phyloP scores from a whole-genome alignment of 1,140 invertebrate genomes.

The Phymastichus coffea region DNA sequence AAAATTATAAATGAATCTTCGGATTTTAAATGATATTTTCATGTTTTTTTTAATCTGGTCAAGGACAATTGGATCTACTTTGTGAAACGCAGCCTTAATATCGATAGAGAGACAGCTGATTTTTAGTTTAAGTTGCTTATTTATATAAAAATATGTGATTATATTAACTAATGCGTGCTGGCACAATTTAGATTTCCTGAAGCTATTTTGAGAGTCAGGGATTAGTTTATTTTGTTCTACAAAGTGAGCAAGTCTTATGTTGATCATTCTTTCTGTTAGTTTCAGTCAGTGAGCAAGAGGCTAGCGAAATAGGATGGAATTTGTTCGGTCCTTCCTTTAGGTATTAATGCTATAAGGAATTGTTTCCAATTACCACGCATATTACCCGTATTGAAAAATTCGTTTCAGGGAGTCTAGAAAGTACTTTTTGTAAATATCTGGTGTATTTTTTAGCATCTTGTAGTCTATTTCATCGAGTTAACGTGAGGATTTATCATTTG shows the following conservation, averaged over 20 bases:
- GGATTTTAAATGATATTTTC: slow-evolving; percentile 1
- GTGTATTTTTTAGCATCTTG: neutral
- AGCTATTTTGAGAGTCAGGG: slow-evolving; percentile 16
- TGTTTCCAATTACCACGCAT: slow-evolving; percentile 6
- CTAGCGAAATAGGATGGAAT: slow-evolving; percentile 22
- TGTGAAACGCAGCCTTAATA: too few species aligned
- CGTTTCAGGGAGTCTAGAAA: neutral
- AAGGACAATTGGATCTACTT: neutral
- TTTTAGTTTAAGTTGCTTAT: neutral
- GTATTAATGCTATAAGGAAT: slow-evolving; percentile 13
- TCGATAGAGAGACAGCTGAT: neutral
- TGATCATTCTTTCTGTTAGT: slow-evolving; percentile 12
- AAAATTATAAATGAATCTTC: neutral
- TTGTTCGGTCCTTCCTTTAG: slow-evolving; percentile 2
- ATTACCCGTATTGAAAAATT: neutral
- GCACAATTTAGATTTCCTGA: slow-evolving; percentile 1
- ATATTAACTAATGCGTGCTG: too few species aligned
- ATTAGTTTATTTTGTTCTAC: slow-evolving; percentile 4
- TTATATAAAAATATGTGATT: too few species aligned
- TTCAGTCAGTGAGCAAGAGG: slow-evolving; percentile 11
- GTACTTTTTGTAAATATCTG: neutral
- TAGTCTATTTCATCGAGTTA: slow-evolving; percentile 5
- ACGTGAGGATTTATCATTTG: neutral
- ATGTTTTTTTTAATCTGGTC: neutral
- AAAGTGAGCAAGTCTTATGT: neutral